Base-by-base conservation (phyloP, 2,888 invertebrate species). In the Hyppa rectilinea region DNA sequence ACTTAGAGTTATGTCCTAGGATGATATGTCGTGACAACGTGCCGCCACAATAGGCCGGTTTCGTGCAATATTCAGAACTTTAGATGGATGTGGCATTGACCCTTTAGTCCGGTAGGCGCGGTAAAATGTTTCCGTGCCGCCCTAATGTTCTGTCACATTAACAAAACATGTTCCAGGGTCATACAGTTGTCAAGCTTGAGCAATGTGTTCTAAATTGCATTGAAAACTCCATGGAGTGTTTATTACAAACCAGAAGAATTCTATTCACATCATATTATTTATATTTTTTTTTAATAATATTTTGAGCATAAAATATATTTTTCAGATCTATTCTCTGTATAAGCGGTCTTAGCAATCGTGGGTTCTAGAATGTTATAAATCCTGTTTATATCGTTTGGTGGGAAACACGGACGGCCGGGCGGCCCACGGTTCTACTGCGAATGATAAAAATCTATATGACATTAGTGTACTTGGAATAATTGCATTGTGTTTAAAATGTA, bases 311-410 rank as follows among this genome's bases (percentile, higher is more conserved):
- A 26, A 60, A 40, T 36, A 31, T 34, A 20, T 29, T 38, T 43
- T 38, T 47, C 26, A 26, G 43, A 38, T 78, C 47, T 60, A 53
- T 63, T 45, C 10, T 62, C 60, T n/a, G 40, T 64, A 31, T 12
- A 12, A 20, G 45, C 56, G 61, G 59, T 49, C 23, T 75, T 31
- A 36, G 45, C 58, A 49, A 29, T 68, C 60, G 59, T 78, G 66
- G 68, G 65, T 63, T 61, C 4, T 58, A 50, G 49, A 65, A 78
- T 68, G 38, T 63, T 70, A 29, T 36, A 38, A 61, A 72, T 75
- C 68, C 38, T 65, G 71, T 63, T 71, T 49, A 64, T 58, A 52
- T 47, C 2, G 78, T 85, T 85, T 85, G 83, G 83, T 83, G 83
- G 83, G 83, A 76, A 81, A 85, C 66, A 66, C 64, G 64, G 61